Evolutionary conservation across 2,797 vertebrate genomes (phyloP).

Genomic region (Iguana delicatissima): DNA sequence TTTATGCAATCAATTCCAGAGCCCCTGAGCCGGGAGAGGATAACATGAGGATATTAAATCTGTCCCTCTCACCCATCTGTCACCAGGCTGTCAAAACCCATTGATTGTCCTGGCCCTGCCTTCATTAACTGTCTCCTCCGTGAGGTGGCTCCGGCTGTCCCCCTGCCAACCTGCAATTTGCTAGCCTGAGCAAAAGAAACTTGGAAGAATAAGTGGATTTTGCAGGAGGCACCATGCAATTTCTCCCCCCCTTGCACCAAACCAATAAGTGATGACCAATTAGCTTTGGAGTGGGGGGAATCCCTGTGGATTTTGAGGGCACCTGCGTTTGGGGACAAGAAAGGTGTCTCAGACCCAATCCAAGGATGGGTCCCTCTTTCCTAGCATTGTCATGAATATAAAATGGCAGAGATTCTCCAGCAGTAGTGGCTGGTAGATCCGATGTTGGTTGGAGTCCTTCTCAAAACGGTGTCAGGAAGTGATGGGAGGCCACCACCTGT

Average conservation of each 20-base stretch:
- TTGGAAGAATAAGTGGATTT: conserved; percentile 47
- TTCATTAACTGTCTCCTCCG: conserved; percentile 76
- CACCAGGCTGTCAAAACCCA: conserved; percentile 74
- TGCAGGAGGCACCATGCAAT: not conserved
- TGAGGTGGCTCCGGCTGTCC: conserved; percentile 54
- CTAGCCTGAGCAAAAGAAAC: conserved; percentile 24
- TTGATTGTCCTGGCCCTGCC: conserved; percentile 72
- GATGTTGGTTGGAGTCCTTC: too few species aligned
- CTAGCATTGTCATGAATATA: too few species aligned
- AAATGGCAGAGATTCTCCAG: too few species aligned
- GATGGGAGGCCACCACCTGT: too few species aligned
- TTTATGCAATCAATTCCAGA: conserved; percentile 79
- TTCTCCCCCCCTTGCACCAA: not conserved
- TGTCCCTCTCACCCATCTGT: conserved; percentile 77
- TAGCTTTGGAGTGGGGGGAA: too few species aligned
- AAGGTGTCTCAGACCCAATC: not conserved
- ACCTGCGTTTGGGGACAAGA: too few species aligned
- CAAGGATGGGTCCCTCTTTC: too few species aligned
- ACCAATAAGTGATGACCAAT: not conserved
- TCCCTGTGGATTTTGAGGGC: too few species aligned
- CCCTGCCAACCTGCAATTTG: conserved; percentile 52
- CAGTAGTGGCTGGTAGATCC: too few species aligned
- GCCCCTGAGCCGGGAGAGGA: conserved; percentile 75
- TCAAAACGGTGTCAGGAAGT: too few species aligned
- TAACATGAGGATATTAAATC: conserved; percentile 81